Evolutionary conservation across 2,113 vertebrate genomes (phyloP), one percentile per base, ranked within the genome.

Genomic region (Sturnus vulgaris): DNA sequence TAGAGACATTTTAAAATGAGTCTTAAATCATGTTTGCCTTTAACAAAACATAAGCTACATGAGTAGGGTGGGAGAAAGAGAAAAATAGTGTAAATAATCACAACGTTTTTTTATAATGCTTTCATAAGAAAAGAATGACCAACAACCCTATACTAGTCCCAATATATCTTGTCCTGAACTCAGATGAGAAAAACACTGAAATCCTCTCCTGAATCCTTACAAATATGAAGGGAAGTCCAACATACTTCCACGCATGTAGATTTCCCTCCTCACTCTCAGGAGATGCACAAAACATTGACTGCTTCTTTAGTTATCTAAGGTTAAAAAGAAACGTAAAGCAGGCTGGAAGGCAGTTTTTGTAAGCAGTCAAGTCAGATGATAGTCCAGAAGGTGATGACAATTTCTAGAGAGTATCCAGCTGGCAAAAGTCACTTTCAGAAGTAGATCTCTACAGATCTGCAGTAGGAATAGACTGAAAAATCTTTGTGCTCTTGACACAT

Each of bases 1-100:
- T 46, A 30, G 44, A 95, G 33, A 90, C 76, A 83, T 87, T 96
- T 95, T 86, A 55, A 92, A 89, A 97, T 88, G n/a, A 89, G 33
- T 22, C n/a, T 89, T 95, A 95, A 94, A 92, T 93, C 55, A 83
- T 57, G 18, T 80, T 96, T 59, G 78, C 68, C 22, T 96, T 89
- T 91, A 92, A 72, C 25, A 91, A 31, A 31, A 61, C 17, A 56
- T 52, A 82, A 79, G 18, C 42, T 90, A 75, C 24, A 19, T 14
- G 23, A 63, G 30, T 31, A 89, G 57, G 10, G 14, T 50, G 14
- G 12, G 30, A 39, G 66, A 88, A 78, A 53, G 16, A 76, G 5
- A 64, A 76, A 87, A 30, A 25, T 12, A 42, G 33, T 14, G 10
- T 79, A 77, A 94, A 86, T 75, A 86, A 73, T 40, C 11, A 64